These are phyloP conservation scores for Dendrocopos noguchii DNA, from an alignment of 2,113 vertebrate genomes.

Conservation along the genomic window DNA sequence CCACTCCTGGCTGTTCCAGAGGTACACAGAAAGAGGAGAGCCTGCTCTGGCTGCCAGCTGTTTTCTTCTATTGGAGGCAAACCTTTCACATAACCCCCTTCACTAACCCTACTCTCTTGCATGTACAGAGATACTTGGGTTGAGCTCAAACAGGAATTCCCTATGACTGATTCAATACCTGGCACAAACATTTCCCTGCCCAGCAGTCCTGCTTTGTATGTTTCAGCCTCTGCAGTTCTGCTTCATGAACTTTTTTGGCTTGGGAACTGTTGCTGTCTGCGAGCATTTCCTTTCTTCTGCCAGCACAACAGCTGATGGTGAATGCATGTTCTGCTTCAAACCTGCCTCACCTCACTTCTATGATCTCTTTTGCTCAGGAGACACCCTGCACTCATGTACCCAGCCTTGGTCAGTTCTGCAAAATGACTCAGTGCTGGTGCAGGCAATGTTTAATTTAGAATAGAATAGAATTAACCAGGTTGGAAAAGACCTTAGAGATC, in stretches of 20 bases:
- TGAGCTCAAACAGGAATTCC: neutral
- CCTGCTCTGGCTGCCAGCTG: neutral
- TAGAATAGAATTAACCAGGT: too few relatives aligned
- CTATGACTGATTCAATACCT: neutral
- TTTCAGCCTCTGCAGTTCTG: neutral
- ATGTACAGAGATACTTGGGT: neutral
- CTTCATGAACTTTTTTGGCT: neutral
- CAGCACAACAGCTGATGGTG: neutral
- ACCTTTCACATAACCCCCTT: neutral
- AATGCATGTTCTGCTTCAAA: neutral
- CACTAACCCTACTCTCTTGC: neutral
- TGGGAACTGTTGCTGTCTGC: fast-evolving
- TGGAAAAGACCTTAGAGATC: too few relatives aligned
- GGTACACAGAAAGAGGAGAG: neutral
- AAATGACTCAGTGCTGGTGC: too few relatives aligned
- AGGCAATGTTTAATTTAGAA: too few relatives aligned
- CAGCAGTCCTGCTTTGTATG: neutral
- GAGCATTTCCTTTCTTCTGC: neutral
- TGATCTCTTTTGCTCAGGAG: neutral
- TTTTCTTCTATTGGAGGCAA: neutral
- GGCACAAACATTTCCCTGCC: neutral
- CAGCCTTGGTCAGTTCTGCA: neutral
- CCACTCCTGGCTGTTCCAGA: neutral
- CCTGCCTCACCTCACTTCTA: neutral
- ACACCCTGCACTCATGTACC: neutral